Base-by-base conservation (phyloP, 2,888 invertebrate species). In the Tenthredo livida region DNA sequence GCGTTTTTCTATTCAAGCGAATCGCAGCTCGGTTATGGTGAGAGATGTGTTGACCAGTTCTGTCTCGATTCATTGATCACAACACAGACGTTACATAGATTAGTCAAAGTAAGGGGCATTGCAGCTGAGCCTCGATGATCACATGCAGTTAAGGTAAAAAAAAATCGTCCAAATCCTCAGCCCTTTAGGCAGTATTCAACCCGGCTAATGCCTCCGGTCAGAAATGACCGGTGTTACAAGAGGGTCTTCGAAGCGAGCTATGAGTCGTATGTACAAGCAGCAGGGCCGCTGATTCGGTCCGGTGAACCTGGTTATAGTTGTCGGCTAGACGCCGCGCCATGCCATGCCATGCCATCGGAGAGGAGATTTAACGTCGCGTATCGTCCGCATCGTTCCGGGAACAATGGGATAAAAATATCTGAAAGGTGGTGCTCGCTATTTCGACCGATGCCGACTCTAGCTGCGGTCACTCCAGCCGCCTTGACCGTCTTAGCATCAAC, bases 401-500 rank as follows among this genome's bases (percentile, higher is more conserved):
- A 82, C 82, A 80, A 80, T 61, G 80, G 77, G 85, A 67, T 84
- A 84, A 80, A 80, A 84, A 80, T 85, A 84, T 78, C 70, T 58
- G 58, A 58, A 65, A 86, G 58, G 73, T 84, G 84, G 84, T 77
- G 86, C 86, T 88, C 83, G 65, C 85, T 86, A 87, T 89, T 89
- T 89, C 87, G 87, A 86, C 43, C 43, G 50, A 86, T 86, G 86
- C 85, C 85, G 84, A 83, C 29, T 50, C 50, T 77, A 77, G 77
- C 77, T 77, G 33, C 50, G 77, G 77, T 77, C 77, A 77, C 29
- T 77, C 50, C 50, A 77, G 77, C 77, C 77, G 47, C 77, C 77
- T 77, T 77, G 77, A 77, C 77, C 77, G 77, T 77, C 77, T 77
- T 54, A 54, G 87, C 88, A 87, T 86, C 87, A 89, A 88, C 89